phyloP scores from a whole-genome alignment of 1,140 invertebrate genomes.

The Acromyrmex heyeri region DNA sequence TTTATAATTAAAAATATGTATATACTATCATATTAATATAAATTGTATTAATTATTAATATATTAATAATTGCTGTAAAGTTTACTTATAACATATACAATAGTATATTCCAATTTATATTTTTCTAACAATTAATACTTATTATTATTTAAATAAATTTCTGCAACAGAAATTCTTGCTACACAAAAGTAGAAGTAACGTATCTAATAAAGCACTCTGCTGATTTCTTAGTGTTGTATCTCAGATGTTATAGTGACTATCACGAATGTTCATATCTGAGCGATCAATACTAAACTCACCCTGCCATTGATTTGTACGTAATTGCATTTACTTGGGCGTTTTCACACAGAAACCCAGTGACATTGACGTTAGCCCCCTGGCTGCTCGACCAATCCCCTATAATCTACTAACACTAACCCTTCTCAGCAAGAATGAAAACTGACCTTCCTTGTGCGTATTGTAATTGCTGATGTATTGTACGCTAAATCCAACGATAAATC shows the following conservation, averaged over 20 bases:
- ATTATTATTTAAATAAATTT: neutral
- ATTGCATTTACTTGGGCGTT: constrained; percentile 76
- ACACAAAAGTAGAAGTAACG: neutral
- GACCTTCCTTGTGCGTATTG: constrained; percentile 71
- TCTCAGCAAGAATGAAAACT: constrained; percentile 66
- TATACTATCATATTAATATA: neutral
- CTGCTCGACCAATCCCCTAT: constrained; percentile 55
- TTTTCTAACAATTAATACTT: neutral
- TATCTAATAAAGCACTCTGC: neutral
- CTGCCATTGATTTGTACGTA: constrained; percentile 76
- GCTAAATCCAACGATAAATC: constrained; percentile 58
- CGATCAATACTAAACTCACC: constrained; percentile 71
- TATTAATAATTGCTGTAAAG: neutral
- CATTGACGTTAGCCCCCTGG: constrained; percentile 75
- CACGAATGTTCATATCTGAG: constrained; percentile 37
- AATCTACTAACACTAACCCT: constrained; percentile 54
- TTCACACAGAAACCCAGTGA: constrained; percentile 80
- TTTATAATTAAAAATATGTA: neutral
- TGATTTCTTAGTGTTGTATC: neutral
- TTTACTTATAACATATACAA: no score
- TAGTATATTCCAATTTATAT: no score
- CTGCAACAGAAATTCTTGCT: no score
- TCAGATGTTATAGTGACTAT: neutral
- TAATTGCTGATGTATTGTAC: constrained; percentile 44
- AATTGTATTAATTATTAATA: neutral